Evolutionary conservation across 2,888 invertebrate species (phyloP).

Genomic region (Plebejus melissa): DNA sequence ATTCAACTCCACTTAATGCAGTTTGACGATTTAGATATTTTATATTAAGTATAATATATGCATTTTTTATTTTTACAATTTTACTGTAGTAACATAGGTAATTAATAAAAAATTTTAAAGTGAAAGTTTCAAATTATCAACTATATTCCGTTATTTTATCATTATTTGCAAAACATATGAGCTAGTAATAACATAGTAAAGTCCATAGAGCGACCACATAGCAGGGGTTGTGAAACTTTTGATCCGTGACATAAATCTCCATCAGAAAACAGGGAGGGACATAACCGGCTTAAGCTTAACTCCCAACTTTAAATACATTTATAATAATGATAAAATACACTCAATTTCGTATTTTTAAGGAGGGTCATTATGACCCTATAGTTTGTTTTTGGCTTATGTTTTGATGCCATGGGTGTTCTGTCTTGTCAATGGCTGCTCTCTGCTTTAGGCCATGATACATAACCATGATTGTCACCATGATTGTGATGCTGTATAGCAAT

Average conservation of each 20-base stretch:
- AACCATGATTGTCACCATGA: neutral
- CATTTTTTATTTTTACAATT: too few relatives aligned
- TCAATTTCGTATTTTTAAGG: slow-evolving; percentile 19
- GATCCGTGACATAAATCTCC: slow-evolving; percentile 79
- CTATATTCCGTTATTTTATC: neutral
- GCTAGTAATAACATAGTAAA: neutral
- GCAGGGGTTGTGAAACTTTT: slow-evolving; percentile 70
- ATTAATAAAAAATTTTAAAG: too few relatives aligned
- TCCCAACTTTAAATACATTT: slow-evolving; percentile 73
- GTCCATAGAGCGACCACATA: slow-evolving; percentile 14
- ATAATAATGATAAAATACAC: slow-evolving; percentile 75
- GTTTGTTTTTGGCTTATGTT: slow-evolving; percentile 15
- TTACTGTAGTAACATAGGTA: too few relatives aligned
- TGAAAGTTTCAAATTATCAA: too few relatives aligned
- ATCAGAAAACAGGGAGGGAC: slow-evolving; percentile 77
- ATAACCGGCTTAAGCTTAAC: slow-evolving; percentile 79
- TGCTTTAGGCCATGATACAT: neutral
- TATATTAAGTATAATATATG: too few relatives aligned
- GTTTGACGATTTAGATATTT: too few relatives aligned
- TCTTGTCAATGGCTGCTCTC: neutral
- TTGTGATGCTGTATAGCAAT: too few relatives aligned
- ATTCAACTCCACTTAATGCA: too few relatives aligned
- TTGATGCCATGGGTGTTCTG: neutral
- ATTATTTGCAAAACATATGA: neutral
- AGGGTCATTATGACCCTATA: neutral